phyloP scores from a whole-genome alignment of 2,797 vertebrate species.

The Macropodus opercularis region DNA sequence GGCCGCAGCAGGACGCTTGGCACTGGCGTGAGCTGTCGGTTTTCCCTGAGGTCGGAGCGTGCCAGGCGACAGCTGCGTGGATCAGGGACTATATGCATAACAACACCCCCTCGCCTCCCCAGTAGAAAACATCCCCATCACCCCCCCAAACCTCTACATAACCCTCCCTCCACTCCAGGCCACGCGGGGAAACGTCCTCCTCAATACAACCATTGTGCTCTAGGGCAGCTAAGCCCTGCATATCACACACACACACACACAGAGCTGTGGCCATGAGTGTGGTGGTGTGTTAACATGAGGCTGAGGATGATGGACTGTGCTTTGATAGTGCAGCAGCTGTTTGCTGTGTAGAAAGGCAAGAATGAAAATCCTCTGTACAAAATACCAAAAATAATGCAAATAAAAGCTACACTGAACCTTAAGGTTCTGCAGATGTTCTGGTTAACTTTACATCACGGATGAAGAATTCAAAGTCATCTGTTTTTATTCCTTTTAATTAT shows the following conservation, averaged over 20 bases:
- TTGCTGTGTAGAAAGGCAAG: constrained; percentile 33
- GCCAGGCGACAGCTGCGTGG: constrained; percentile 89
- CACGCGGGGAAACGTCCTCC: constrained; percentile 63
- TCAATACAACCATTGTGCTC: constrained; percentile 74
- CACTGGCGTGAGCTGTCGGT: constrained; percentile 86
- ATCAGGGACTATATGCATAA: constrained; percentile 74
- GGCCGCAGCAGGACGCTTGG: constrained; percentile 81
- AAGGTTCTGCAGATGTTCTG: not conserved
- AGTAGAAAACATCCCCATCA: constrained; percentile 67
- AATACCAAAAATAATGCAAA: not conserved
- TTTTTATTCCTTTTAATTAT: no score
- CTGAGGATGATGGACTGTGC: constrained; percentile 62
- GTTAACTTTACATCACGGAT: not conserved
- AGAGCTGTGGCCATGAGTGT: constrained; percentile 23
- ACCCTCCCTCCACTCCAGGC: constrained; percentile 71
- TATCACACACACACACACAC: constrained; percentile 45
- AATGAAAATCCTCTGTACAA: constrained; percentile 10
- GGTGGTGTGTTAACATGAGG: constrained; percentile 53
- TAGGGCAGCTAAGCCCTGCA: constrained; percentile 53
- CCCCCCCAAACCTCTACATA: constrained; percentile 54
- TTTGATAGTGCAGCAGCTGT: constrained; percentile 67
- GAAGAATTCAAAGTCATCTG: not conserved
- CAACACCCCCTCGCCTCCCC: constrained; percentile 67
- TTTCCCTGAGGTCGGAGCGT: constrained; percentile 85
- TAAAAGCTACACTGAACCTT: not conserved